Conservation (phyloP, 1,140 invertebrate genomes). For the Tachypleus tridentatus region DNA sequence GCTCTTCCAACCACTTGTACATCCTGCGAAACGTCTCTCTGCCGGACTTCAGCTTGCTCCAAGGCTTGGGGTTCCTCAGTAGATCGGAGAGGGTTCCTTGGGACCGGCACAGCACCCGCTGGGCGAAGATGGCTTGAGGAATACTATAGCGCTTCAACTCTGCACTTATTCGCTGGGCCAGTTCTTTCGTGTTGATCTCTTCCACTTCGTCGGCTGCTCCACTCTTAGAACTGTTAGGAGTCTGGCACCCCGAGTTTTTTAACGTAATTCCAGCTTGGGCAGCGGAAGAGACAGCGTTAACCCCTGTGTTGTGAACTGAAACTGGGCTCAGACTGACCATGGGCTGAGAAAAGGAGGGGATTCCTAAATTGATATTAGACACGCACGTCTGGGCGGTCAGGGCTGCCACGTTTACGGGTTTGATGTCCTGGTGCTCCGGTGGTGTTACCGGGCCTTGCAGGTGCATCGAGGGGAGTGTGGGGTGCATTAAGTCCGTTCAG, state of each 20-base stretch:
- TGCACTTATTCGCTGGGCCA: slow-evolving; percentile 95
- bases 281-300: slow-evolving; percentile 10
- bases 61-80: slow-evolving; percentile 96
- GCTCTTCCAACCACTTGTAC: slow-evolving; percentile 99
- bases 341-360: slow-evolving; percentile 17
- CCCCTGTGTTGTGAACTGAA: slow-evolving; percentile 37
- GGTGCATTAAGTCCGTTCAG: slow-evolving; percentile 36
- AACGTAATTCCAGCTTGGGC: neutral
- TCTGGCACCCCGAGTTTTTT: neutral
- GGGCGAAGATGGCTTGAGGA: slow-evolving; percentile 98
- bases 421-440: slow-evolving; percentile 30
- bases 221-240: slow-evolving; percentile 12
- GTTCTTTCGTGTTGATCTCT: slow-evolving; percentile 98
- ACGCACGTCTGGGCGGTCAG: slow-evolving; percentile 25
- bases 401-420: slow-evolving; percentile 32
- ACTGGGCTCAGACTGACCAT: slow-evolving; percentile 29
- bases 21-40: slow-evolving; percentile 97
- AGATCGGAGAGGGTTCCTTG: slow-evolving; percentile 97
- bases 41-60: slow-evolving; percentile 99
- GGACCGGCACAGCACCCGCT: slow-evolving; percentile 91
- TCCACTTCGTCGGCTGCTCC: slow-evolving; percentile 54
- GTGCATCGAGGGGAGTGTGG: slow-evolving; percentile 41
- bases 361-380: slow-evolving; percentile 26
- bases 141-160: slow-evolving; percentile 98
- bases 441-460: slow-evolving; percentile 31